Evolutionary conservation across 2,888 invertebrate genomes (phyloP).

Genomic region (Rotaria magnacalcarata): DNA sequence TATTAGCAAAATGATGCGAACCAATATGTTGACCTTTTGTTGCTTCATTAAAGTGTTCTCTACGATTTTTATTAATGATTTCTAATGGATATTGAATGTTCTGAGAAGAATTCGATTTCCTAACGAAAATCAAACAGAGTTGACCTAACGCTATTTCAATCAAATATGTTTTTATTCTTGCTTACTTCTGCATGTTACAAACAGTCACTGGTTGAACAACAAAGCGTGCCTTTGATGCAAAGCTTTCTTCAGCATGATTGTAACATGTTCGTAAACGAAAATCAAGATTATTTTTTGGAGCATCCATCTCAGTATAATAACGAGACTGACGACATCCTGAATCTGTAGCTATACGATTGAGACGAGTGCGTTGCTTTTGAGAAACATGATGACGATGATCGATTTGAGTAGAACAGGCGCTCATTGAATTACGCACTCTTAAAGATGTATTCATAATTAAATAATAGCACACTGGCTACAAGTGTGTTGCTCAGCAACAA

Average conservation of each 20-base stretch:
- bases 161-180: neutral
- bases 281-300: neutral
- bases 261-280: conserved; percentile 21
- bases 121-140: too few relatives aligned
- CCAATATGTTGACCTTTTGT: neutral
- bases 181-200: neutral
- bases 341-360: neutral
- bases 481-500: too few relatives aligned
- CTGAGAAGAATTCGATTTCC: neutral
- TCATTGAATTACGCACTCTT: too few relatives aligned
- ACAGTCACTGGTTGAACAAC: neutral
- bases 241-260: neutral
- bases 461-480: too few relatives aligned
- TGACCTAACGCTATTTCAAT: too few relatives aligned
- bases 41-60: neutral
- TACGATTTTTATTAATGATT: neutral
- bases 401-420: too few relatives aligned
- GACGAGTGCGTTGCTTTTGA: neutral
- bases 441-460: too few relatives aligned
- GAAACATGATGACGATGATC: too few relatives aligned
- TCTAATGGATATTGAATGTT: neutral
- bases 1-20: neutral
- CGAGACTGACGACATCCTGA: neutral
- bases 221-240: neutral
- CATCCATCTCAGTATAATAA: neutral